Conservation (phyloP, 2,113 vertebrate genomes). For the Amblyopsis rosae region DNA sequence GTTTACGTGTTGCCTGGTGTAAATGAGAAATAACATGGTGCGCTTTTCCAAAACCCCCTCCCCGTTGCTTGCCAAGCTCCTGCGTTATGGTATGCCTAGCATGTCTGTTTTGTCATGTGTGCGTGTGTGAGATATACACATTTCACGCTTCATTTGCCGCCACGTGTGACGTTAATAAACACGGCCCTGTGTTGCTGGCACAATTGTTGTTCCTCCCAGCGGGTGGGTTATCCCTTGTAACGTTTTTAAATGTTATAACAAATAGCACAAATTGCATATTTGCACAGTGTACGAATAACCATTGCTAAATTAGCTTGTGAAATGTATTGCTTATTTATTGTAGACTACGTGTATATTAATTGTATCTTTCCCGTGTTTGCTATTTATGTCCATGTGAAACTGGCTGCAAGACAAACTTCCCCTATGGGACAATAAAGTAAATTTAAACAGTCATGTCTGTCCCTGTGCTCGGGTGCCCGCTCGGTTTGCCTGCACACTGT, state of each 20-base stretch:
- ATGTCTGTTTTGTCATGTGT: slow-evolving; percentile 40
- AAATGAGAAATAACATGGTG: slow-evolving; percentile 16
- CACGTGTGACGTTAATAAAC: slow-evolving; percentile 67
- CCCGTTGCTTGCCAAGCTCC: slow-evolving; percentile 29
- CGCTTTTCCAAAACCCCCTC: neutral
- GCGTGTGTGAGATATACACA: slow-evolving; percentile 49
- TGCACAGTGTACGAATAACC: too few species aligned
- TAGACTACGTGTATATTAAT: too few species aligned
- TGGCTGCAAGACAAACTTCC: too few species aligned
- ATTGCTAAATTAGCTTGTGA: too few species aligned
- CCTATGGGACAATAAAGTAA: too few species aligned
- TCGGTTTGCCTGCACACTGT: neutral
- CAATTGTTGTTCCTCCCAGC: too few species aligned
- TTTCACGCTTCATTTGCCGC: slow-evolving; percentile 72
- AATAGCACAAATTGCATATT: too few species aligned
- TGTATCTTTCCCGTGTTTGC: too few species aligned
- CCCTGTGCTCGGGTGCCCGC: neutral
- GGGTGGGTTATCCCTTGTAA: too few species aligned
- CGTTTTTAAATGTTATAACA: too few species aligned
- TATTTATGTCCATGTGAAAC: too few species aligned
- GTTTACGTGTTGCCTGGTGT: slow-evolving; percentile 42
- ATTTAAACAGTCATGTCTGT: neutral
- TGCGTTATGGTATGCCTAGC: slow-evolving; percentile 42
- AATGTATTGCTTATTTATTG: too few species aligned
- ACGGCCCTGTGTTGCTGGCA: slow-evolving; percentile 47